These are phyloP conservation scores for Aphelocoma californica DNA, from an alignment of 2,797 vertebrate species.

Conservation along the genomic window DNA sequence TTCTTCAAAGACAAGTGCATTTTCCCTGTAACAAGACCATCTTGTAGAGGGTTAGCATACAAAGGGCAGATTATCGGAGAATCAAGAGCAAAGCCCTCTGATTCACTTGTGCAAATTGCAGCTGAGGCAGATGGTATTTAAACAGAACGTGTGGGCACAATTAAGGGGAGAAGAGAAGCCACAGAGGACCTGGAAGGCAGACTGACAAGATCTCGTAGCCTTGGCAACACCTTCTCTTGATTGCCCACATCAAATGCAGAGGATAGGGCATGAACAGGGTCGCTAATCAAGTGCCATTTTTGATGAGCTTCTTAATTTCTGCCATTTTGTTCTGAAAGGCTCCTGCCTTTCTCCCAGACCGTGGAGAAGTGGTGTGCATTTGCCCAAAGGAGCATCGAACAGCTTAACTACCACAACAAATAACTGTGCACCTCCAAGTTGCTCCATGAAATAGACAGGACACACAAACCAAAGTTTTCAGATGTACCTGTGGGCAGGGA, in stretches of 20 bases:
- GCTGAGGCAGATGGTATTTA: conserved; percentile 58
- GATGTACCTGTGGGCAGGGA: background rate
- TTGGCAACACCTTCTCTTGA: conserved; percentile 45
- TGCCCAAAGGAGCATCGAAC: background rate
- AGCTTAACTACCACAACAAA: background rate
- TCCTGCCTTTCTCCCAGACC: background rate
- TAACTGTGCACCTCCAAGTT: background rate
- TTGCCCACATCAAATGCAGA: background rate
- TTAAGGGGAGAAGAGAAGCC: background rate
- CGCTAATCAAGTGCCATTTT: background rate
- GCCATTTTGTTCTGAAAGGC: background rate
- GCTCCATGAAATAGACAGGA: background rate
- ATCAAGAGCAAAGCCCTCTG: conserved; percentile 21
- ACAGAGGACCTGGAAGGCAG: conserved; percentile 37
- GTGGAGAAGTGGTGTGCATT: background rate
- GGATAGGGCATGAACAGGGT: background rate
- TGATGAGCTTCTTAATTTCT: background rate
- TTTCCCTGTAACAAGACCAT: conserved; percentile 28
- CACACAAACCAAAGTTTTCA: background rate
- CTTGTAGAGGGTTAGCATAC: background rate
- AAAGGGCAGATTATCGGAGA: conserved; percentile 15
- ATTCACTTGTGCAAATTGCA: conserved; percentile 57
- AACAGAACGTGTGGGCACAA: conserved; percentile 27
- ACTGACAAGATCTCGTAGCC: conserved; percentile 8
- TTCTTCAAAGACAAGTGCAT: conserved; percentile 22